Conservation (phyloP, 2,113 vertebrate species). For the Butorides virescens region DNA sequence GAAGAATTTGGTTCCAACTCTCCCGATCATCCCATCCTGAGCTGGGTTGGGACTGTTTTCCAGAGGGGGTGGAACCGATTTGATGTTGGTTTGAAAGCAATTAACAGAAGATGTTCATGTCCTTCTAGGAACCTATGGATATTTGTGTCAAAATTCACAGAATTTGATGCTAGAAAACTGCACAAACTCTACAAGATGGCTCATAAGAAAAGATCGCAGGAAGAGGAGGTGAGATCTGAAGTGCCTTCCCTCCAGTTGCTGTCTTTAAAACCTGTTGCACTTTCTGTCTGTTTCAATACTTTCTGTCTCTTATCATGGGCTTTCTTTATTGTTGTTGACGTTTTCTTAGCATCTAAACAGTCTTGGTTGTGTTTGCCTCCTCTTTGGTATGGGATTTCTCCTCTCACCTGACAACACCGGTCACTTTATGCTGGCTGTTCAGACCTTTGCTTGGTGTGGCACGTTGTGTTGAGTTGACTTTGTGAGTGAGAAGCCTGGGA, state of each 20-base stretch:
- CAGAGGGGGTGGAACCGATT: not conserved
- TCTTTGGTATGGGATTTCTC: not conserved
- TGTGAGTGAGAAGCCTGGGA: not conserved
- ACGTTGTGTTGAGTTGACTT: not conserved
- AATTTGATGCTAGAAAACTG: constrained; percentile 95
- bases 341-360: not conserved
- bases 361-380: not conserved
- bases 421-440: not conserved
- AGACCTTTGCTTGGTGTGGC: not conserved
- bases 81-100: not conserved
- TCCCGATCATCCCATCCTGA: not conserved
- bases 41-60: not conserved
- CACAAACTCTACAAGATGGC: constrained; percentile 99
- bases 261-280: not conserved
- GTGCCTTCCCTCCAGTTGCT: not conserved
- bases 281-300: not conserved
- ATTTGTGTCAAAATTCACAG: constrained; percentile 99
- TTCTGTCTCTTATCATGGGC: not conserved
- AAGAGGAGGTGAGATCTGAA: constrained; percentile 85
- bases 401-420: not conserved
- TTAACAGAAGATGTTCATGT: constrained; percentile 6
- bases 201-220: constrained; percentile 94
- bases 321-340: not conserved
- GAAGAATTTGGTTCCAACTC: not conserved
- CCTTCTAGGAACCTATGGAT: constrained; percentile 94